Conservation (phyloP, 2,113 vertebrate species). For the Pedetes capensis region DNA sequence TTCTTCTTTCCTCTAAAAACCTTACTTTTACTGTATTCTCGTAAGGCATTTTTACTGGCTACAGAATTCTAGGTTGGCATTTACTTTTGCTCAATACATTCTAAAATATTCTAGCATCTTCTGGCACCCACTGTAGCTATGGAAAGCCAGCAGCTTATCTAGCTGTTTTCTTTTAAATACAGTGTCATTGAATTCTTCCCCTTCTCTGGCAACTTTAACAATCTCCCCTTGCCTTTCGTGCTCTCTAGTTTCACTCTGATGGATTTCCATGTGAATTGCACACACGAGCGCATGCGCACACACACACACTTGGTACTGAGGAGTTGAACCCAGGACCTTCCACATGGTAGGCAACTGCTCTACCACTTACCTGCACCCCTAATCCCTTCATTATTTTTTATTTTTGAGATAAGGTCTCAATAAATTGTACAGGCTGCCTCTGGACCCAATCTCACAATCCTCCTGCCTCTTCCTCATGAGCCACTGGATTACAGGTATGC, state of each 20-base stretch:
- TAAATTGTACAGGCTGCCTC: too few relatives aligned
- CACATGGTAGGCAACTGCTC: too few relatives aligned
- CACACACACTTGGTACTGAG: too few relatives aligned
- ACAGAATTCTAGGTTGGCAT: background rate
- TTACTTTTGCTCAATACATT: background rate
- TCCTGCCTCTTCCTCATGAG: too few relatives aligned
- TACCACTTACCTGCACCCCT: too few relatives aligned
- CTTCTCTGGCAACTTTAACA: background rate
- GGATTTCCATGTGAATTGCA: background rate
- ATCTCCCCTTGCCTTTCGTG: background rate
- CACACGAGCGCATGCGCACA: too few relatives aligned
- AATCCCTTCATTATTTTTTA: too few relatives aligned
- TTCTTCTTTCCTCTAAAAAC: background rate
- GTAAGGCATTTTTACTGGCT: background rate
- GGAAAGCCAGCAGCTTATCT: background rate
- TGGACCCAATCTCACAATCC: too few relatives aligned
- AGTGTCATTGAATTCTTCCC: background rate
- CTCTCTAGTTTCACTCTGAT: background rate
- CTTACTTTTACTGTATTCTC: background rate
- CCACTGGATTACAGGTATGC: too few relatives aligned
- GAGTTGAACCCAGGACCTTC: too few relatives aligned
- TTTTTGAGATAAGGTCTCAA: too few relatives aligned
- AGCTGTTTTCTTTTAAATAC: background rate
- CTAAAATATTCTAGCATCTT: background rate
- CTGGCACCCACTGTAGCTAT: background rate